Conservation (phyloP, 1,140 invertebrate genomes). For the Drosophila paulistorum region DNA sequence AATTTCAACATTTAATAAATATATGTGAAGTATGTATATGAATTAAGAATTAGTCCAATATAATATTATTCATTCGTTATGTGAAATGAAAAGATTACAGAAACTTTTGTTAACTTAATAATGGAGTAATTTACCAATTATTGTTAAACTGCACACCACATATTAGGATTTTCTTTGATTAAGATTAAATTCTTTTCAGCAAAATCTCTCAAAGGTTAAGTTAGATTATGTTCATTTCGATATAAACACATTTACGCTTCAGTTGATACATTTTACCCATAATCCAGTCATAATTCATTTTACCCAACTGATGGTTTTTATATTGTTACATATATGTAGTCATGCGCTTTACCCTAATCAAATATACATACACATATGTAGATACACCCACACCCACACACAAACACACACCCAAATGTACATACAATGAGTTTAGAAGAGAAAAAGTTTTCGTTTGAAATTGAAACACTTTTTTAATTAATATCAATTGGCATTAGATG, state of each 20-base stretch:
- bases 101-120: no score
- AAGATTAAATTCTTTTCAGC: not conserved
- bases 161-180: not conserved
- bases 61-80: no score
- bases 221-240: not conserved
- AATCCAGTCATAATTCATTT: slow-evolving; percentile 9
- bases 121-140: no score
- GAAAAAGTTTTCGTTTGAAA: slow-evolving; percentile 38
- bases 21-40: no score
- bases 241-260: not conserved
- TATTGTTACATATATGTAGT: slow-evolving; percentile 6
- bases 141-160: no score
- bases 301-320: slow-evolving; percentile 4
- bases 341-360: slow-evolving; percentile 11
- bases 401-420: slow-evolving; percentile 8
- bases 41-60: no score
- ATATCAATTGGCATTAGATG: slow-evolving; percentile 75
- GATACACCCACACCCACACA: not conserved
- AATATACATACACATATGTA: not conserved
- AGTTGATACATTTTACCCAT: slow-evolving; percentile 4
- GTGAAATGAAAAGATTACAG: no score
- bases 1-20: no score
- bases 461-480: slow-evolving; percentile 57
- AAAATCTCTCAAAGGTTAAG: not conserved
- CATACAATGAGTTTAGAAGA: slow-evolving; percentile 40